A percentile compares a stretch with the other conserved stretches of the same genome.
Evolutionary conservation across 1,140 invertebrate genomes (phyloP).

Genomic region (Lucilia cuprina): DNA sequence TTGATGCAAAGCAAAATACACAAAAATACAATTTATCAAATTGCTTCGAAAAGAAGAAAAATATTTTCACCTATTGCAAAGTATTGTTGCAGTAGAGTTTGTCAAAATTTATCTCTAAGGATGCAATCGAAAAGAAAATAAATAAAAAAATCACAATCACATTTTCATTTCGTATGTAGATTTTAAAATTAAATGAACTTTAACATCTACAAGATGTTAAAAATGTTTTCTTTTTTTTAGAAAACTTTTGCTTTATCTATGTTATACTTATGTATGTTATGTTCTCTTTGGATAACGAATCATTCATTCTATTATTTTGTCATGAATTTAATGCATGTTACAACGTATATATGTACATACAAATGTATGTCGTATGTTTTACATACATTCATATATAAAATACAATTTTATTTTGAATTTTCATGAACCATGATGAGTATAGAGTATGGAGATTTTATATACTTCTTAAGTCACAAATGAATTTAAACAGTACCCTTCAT

Average conservation of each 20-base stretch:
- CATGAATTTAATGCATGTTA: not conserved
- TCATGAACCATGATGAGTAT: not conserved
- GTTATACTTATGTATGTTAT: not conserved
- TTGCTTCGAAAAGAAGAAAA: not conserved
- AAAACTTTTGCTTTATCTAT: not conserved
- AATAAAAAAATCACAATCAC: not conserved
- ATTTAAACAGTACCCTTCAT: no score
- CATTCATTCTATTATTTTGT: not conserved
- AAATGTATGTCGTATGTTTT: no score
- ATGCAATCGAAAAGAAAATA: not conserved
- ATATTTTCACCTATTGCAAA: no score
- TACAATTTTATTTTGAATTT: not conserved
- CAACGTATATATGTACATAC: no score
- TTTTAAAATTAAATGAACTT: not conserved
- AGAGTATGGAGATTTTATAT: not conserved
- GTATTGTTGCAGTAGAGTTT: no score
- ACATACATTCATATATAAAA: no score
- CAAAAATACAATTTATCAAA: not conserved
- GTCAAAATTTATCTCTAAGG: no score
- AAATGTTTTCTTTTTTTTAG: not conserved
- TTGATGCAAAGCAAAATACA: not conserved
- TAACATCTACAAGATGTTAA: not conserved
- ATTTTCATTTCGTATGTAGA: not conserved
- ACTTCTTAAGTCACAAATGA: no score
- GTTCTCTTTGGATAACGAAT: not conserved